phyloP scores from a whole-genome alignment of 2,888 invertebrate species.

The Itoplectis maculator region DNA sequence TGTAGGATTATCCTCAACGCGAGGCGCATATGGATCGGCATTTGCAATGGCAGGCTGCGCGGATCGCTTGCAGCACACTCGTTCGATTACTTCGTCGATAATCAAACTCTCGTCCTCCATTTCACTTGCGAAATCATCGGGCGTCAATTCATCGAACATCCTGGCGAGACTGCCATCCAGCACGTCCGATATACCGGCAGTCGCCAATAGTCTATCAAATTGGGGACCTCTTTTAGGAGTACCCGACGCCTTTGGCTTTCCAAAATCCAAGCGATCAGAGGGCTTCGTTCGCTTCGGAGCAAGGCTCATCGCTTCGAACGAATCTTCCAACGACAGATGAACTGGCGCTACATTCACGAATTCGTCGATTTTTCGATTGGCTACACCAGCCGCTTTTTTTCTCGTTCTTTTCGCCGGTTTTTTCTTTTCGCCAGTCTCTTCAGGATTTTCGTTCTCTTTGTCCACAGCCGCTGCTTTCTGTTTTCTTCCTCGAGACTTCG shows the following conservation, averaged over 20 bases:
- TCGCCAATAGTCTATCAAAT: conserved; percentile 80
- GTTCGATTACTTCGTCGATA: conserved; percentile 86
- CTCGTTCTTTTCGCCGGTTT: conserved; percentile 58
- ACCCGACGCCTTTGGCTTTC: conserved; percentile 74
- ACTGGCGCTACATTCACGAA: conserved; percentile 75
- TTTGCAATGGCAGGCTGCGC: conserved; percentile 22
- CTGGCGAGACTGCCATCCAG: conserved; percentile 82
- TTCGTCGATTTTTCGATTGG: conserved; percentile 76
- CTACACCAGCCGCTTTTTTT: conserved; percentile 49
- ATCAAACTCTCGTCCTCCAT: conserved; percentile 84
- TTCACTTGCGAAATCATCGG: conserved; percentile 81
- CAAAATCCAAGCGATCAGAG: conserved; percentile 55
- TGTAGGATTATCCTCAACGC: background rate
- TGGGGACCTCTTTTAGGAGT: conserved; percentile 76
- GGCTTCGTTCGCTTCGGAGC: conserved; percentile 80
- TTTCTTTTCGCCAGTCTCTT: conserved; percentile 35
- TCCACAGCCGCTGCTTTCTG: conserved; percentile 56
- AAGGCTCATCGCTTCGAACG: conserved; percentile 77
- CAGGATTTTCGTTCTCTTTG: conserved; percentile 43
- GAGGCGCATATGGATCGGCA: background rate
- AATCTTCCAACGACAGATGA: conserved; percentile 75
- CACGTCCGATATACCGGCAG: conserved; percentile 75
- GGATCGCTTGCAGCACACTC: conserved; percentile 80
- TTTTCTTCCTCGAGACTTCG: conserved; percentile 73
- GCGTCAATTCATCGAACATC: conserved; percentile 80